Evolutionary conservation across 2,888 invertebrate species (phyloP), one percentile per base, ranked within the genome.

Genomic region (Lamellibrachia columna): DNA sequence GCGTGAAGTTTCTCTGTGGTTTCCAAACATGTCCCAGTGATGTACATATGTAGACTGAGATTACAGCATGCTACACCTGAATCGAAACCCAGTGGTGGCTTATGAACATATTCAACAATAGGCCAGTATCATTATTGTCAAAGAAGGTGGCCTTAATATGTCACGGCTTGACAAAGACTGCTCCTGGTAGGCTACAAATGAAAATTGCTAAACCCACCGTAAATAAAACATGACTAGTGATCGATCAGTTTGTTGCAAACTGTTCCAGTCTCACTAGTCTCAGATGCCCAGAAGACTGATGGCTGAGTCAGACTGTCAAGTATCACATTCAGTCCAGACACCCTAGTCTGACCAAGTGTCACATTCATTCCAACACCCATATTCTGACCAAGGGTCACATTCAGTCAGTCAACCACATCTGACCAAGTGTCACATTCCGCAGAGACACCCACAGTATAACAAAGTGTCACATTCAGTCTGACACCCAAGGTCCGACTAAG

Each of bases 151-250:
- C 75, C 75, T 75, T 75, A n/a, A 15, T 22, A 15, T 15, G 75
- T 75, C 3, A 22, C n/a, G 75, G 75, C 75, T 75, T 22, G n/a
- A n/a, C 75, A 75, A 6, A 4, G 22, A n/a, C 75, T 22, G 75
- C 75, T 75, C 22, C 22, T n/a, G n/a, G 22, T n/a, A 22, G 75
- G 75, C 75, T 22, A n/a, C 75, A 75, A 75, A 1, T 22, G 75
- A 15, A 75, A 75, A 75, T 75, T 75, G 75, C n/a, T 75, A 75
- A 22, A 75, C 22, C 22, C 75, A 22, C 22, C 75, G n/a, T 75
- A 75, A 75, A 75, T 75, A 75, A 75, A 75, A 75, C 75, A 75
- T 75, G 75, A 75, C 75, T 15, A n/a, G 22, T 75, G 75, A 75
- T 75, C 22, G 75, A 75, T 75, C 22, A 75, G 75, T 75, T 75